A percentile compares a stretch with the other conserved stretches of the same genome.
These are phyloP conservation scores for Cryptocheilus praepositus DNA, from an alignment of 2,888 invertebrate species.

Conservation along the genomic window DNA sequence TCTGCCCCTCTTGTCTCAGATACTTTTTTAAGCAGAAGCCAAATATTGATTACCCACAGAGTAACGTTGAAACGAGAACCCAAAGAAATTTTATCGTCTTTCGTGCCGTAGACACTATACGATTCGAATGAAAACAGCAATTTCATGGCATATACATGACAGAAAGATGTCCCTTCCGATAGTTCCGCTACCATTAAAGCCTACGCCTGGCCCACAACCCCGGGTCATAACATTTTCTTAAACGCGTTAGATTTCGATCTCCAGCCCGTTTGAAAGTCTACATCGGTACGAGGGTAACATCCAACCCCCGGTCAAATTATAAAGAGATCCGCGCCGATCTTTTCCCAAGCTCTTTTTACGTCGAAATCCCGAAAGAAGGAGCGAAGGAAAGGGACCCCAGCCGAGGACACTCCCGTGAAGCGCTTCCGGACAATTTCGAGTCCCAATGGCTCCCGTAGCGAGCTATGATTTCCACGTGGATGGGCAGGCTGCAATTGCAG, in stretches of 20 bases:
- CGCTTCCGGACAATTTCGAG: constrained; percentile 68
- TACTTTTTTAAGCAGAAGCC: too few species aligned
- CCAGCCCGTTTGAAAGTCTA: constrained; percentile 3
- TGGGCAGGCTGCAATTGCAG: constrained; percentile 66
- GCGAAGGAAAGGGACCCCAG: constrained; percentile 36
- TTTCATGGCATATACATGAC: neutral
- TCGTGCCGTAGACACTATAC: too few species aligned
- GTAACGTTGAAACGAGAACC: too few species aligned
- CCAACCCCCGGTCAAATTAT: constrained; percentile 38
- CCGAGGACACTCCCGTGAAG: constrained; percentile 38
- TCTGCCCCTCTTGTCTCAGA: too few species aligned
- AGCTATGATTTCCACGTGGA: constrained; percentile 71
- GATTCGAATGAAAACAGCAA: too few species aligned
- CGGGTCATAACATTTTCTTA: constrained; percentile 20
- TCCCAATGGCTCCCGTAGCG: constrained; percentile 64
- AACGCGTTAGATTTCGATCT: constrained; percentile 44
- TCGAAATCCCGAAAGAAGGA: constrained; percentile 7
- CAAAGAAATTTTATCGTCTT: too few species aligned
- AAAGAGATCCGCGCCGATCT: constrained; percentile 44
- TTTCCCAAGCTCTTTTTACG: constrained; percentile 18
- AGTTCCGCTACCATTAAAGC: neutral
- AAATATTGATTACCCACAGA: too few species aligned
- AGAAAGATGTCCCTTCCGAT: constrained; percentile 21
- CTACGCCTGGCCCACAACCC: neutral
- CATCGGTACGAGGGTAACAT: neutral